phyloP scores from a whole-genome alignment of 2,113 vertebrate genomes.

The Barnardius zonarius region DNA sequence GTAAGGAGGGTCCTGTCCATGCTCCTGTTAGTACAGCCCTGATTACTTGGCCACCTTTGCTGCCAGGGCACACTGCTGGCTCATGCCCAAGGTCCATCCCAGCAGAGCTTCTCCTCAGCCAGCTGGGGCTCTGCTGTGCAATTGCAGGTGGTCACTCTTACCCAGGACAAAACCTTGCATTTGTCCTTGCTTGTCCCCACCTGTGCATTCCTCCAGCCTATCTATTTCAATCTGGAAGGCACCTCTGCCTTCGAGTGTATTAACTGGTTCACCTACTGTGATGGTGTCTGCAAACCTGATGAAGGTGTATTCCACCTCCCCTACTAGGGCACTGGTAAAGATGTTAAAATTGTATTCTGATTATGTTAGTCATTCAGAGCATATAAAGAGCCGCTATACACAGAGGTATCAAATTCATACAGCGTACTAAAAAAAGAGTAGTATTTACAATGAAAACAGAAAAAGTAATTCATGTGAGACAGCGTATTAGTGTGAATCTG shows the following conservation, averaged over 20 bases:
- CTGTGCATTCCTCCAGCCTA: neutral
- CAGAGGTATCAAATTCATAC: neutral
- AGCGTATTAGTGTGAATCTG: neutral
- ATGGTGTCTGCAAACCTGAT: neutral
- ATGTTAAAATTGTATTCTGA: neutral
- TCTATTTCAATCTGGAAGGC: neutral
- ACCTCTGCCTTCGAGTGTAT: accelerated
- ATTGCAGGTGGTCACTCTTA: neutral
- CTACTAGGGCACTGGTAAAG: neutral
- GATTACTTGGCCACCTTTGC: neutral
- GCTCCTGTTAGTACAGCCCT: neutral
- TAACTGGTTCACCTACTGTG: neutral
- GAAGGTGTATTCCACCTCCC: neutral
- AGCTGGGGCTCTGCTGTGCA: neutral
- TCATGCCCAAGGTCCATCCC: neutral
- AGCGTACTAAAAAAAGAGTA: neutral
- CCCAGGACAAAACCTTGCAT: neutral
- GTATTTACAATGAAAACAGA: neutral
- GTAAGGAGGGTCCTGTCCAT: neutral
- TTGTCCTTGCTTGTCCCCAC: neutral
- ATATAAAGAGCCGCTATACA: neutral
- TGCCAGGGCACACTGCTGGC: neutral
- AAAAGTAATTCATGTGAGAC: neutral
- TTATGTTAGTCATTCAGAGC: neutral
- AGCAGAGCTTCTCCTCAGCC: neutral